Evolutionary conservation across 1,140 invertebrate species (phyloP), one percentile per base, ranked within the genome.

Genomic region (Cheumatopsyche charites): DNA sequence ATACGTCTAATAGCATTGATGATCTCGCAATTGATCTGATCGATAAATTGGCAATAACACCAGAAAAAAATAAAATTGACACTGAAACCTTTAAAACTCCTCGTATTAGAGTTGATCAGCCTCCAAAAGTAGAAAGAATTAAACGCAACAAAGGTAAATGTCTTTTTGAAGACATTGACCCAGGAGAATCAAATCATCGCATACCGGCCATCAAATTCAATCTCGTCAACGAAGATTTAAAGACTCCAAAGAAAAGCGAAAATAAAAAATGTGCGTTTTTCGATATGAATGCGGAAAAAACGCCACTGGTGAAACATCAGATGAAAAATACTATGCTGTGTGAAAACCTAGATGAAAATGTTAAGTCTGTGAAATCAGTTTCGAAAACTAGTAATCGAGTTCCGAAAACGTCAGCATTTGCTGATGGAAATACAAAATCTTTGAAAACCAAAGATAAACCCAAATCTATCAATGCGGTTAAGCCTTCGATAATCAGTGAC

Each of bases 21-120:
- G 61, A 73, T 47, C 61, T 73, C 15, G 41, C 62, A 15, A 61
- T 1, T 36, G 72, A 73, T 62, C 66, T 73, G 49, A 26, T 6
- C 36, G 43, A 25, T 43, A 76, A 73, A 67, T 62, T 76, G 41
- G 42, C 55, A n/a, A 29, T 76, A 7, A 73, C 75, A 4, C 75
- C 75, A 3, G 65, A 69, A 61, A 76, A 72, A 67, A 68, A 43
- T 52, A 29, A 13, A 41, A n/a, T 9, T 11, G 58, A 70, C 41
- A 29, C 13, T 1, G n/a, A 6, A 1, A 6, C 43, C 5, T 65
- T 72, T n/a, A 67, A 72, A 43, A 66, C 70, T 7, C 70, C 62
- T 9, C 21, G 6, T 1, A 26, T 0, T 49, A 66, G 66, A 55
- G 43, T 12, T 17, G 12, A 26, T 0, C 55, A 55, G 9, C 42